Evolutionary conservation across 2,888 invertebrate species (phyloP).

Genomic region (Epiblema foenella): DNA sequence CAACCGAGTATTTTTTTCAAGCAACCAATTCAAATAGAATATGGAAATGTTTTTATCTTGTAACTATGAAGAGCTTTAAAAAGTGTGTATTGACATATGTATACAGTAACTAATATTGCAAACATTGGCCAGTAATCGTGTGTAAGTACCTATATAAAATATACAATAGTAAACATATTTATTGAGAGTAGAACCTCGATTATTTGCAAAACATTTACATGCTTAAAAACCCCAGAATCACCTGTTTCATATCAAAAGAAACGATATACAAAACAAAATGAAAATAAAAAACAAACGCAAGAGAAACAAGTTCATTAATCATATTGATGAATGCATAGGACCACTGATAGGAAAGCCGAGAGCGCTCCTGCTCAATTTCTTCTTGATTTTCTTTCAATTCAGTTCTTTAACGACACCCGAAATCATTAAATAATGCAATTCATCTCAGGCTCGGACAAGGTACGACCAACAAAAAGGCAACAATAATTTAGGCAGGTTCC

Average conservation of each 20-base stretch:
- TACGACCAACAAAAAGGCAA: slow-evolving; percentile 46
- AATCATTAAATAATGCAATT: slow-evolving; percentile 63
- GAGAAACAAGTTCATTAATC: slow-evolving; percentile 70
- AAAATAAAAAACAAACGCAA: slow-evolving; percentile 54
- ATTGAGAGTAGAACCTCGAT: neutral
- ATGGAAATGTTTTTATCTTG: slow-evolving; percentile 8
- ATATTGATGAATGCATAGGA: slow-evolving; percentile 73
- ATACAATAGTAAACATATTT: too few species aligned
- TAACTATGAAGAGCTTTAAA: neutral
- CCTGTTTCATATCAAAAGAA: slow-evolving; percentile 55
- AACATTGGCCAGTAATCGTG: too few species aligned
- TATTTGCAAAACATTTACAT: slow-evolving; percentile 1
- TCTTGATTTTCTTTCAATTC: slow-evolving; percentile 61
- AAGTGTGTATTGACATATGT: neutral
- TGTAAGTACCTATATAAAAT: too few species aligned
- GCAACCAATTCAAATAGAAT: neutral
- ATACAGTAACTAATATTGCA: neutral
- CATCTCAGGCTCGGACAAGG: slow-evolving; percentile 50
- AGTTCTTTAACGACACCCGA: slow-evolving; percentile 58
- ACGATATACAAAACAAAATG: slow-evolving; percentile 54
- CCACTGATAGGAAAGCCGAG: slow-evolving; percentile 58
- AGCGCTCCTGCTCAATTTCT: slow-evolving; percentile 56
- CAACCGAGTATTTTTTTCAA: slow-evolving; percentile 13
- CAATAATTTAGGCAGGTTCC: slow-evolving; percentile 47
- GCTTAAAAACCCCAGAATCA: slow-evolving; percentile 1